These are phyloP conservation scores for Asbolus verrucosus DNA, from an alignment of 1,140 invertebrate species.

Conservation along the genomic window DNA sequence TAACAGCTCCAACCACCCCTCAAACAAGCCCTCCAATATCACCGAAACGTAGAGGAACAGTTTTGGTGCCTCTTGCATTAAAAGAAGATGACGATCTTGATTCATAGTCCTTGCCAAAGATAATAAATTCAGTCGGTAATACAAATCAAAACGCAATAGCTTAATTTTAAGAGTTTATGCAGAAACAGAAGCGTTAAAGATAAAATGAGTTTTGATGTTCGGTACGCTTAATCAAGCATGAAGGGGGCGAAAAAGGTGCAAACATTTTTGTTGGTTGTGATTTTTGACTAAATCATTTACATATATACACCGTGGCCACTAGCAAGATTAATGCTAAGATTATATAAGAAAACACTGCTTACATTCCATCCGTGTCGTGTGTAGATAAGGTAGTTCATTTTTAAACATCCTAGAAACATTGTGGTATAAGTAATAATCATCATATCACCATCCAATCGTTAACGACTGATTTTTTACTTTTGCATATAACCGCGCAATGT, in stretches of 20 bases:
- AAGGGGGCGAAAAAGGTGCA: constrained; percentile 5
- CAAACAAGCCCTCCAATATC: constrained; percentile 62
- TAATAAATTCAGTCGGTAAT: background rate
- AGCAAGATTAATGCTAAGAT: constrained; percentile 21
- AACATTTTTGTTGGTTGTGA: constrained; percentile 23
- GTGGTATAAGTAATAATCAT: constrained; percentile 36
- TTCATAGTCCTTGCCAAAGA: constrained; percentile 50
- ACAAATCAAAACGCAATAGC: too few species aligned
- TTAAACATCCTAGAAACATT: background rate
- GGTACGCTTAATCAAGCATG: background rate
- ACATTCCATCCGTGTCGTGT: constrained; percentile 34
- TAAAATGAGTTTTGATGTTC: background rate
- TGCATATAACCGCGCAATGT: too few species aligned
- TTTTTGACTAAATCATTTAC: constrained; percentile 29
- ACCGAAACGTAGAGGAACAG: constrained; percentile 56
- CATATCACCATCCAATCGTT: constrained; percentile 9
- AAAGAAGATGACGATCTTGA: constrained; percentile 62
- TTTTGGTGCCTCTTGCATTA: constrained; percentile 60
- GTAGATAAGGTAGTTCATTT: constrained; percentile 2
- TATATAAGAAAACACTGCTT: constrained; percentile 30
- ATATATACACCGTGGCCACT: constrained; percentile 30
- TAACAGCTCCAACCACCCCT: constrained; percentile 63
- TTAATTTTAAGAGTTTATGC: too few species aligned
- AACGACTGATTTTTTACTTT: constrained; percentile 27
- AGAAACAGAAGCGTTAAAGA: constrained; percentile 2